A percentile compares a stretch with the other conserved stretches of the same genome.
Conservation (phyloP, 2,888 invertebrate species). For the Petrolisthes manimaculis region DNA sequence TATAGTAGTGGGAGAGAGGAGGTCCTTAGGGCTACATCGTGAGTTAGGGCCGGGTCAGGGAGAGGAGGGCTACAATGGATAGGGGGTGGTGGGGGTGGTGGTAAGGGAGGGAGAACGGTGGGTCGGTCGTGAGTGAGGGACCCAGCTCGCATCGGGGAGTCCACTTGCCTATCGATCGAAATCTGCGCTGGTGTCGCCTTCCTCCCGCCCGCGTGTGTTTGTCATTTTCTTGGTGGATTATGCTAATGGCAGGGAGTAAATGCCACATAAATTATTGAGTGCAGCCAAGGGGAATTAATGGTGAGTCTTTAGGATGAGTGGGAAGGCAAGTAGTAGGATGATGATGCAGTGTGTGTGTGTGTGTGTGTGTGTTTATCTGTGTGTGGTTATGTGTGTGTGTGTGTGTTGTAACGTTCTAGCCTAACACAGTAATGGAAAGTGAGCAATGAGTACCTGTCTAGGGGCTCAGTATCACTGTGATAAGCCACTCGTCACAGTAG, state of each 20-base stretch:
- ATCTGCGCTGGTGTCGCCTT: slow-evolving; percentile 27
- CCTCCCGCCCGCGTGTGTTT: slow-evolving; percentile 27
- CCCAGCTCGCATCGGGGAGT: neutral
- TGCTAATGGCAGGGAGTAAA: slow-evolving; percentile 31
- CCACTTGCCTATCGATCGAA: slow-evolving; percentile 28
- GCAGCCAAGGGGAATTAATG: neutral
- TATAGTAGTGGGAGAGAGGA: neutral
- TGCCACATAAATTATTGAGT: slow-evolving; percentile 31
- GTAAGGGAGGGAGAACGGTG: neutral
- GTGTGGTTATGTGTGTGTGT: too few species aligned
- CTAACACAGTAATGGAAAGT: too few species aligned
- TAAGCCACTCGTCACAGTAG: too few species aligned
- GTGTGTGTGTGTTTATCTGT: too few species aligned
- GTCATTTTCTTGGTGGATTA: slow-evolving; percentile 34
- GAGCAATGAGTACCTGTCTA: too few species aligned
- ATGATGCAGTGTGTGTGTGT: too few species aligned
- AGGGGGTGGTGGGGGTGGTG: neutral
- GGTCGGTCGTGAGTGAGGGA: slow-evolving; percentile 1
- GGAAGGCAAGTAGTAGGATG: neutral
- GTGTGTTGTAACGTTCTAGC: too few species aligned
- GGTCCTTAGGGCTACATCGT: neutral
- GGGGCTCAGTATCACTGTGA: too few species aligned
- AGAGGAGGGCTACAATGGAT: neutral
- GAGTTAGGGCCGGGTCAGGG: neutral
- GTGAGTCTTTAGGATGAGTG: neutral